Evolutionary conservation across 2,113 vertebrate species (phyloP).

Genomic region (Tricholaema leucomelas): DNA sequence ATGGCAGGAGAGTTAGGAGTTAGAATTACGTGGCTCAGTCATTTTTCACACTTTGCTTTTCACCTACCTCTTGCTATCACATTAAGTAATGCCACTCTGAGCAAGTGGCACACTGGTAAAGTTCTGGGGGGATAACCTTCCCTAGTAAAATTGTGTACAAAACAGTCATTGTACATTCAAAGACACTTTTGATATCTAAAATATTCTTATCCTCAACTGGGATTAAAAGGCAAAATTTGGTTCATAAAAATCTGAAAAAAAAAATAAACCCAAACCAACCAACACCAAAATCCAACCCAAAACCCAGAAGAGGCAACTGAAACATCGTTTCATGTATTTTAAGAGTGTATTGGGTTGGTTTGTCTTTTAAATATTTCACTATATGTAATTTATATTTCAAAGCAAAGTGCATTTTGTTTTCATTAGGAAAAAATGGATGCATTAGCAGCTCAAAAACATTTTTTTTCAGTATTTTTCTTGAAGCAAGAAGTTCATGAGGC

Average conservation of each 20-base stretch:
- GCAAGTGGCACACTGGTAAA: neutral
- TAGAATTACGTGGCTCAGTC: neutral
- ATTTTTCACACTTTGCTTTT: neutral
- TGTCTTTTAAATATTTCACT: neutral
- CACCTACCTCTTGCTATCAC: neutral
- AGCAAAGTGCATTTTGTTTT: neutral
- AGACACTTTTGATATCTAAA: neutral
- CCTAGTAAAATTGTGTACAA: neutral
- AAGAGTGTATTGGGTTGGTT: neutral
- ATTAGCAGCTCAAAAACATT: neutral
- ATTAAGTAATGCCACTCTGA: neutral
- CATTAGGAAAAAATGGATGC: neutral
- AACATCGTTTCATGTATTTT: neutral
- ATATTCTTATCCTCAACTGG: neutral
- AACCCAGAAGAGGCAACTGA: neutral
- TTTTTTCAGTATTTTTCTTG: neutral
- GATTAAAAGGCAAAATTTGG: neutral
- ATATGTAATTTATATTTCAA: neutral
- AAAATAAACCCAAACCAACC: too few species aligned
- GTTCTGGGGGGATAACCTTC: neutral
- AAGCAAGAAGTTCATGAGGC: neutral
- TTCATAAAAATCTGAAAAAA: neutral
- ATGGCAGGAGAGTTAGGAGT: slow-evolving; percentile 28
- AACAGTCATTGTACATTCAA: neutral
- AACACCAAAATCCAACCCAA: too few species aligned